Evolutionary conservation across 2,113 vertebrate species (phyloP).

Genomic region (Larimichthys crocea): DNA sequence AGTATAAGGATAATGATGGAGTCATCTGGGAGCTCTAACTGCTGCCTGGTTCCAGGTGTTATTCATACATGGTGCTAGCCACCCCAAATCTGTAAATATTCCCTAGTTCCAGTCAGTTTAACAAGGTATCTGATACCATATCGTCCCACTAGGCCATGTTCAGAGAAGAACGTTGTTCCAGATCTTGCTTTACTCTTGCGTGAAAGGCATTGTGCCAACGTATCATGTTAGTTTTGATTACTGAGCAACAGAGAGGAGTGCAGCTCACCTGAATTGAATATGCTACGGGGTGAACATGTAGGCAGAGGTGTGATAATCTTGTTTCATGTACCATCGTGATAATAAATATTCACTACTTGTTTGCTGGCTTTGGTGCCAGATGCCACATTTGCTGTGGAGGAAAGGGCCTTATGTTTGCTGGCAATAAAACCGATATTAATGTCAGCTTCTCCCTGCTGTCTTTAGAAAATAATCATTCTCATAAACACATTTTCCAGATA

Average conservation of each 20-base stretch:
- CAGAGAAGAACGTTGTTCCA: conserved; percentile 38
- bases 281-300: conserved; percentile 19
- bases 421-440: conserved; percentile 40
- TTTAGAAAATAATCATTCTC: conserved; percentile 17
- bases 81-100: conserved; percentile 24
- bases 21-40: conserved; percentile 21
- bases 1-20: neutral
- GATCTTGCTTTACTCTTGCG: neutral
- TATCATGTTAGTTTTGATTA: conserved; percentile 37
- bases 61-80: neutral
- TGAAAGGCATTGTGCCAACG: neutral
- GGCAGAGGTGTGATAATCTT: conserved; percentile 45
- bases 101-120: conserved; percentile 43
- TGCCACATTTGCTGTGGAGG: conserved; percentile 43
- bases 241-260: neutral
- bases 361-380: conserved; percentile 53
- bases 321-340: conserved; percentile 20
- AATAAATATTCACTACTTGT: conserved; percentile 36
- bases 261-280: conserved; percentile 24
- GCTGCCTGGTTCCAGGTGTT: conserved; percentile 10
- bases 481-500: conserved; percentile 20
- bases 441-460: conserved; percentile 26
- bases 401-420: conserved; percentile 46
- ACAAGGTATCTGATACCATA: conserved; percentile 42
- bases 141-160: conserved; percentile 1